A percentile compares a stretch with the other conserved stretches of the same genome.
Conservation (phyloP, 64 coral and sea anemone genomes). For the Dendronephthya gigantea region DNA sequence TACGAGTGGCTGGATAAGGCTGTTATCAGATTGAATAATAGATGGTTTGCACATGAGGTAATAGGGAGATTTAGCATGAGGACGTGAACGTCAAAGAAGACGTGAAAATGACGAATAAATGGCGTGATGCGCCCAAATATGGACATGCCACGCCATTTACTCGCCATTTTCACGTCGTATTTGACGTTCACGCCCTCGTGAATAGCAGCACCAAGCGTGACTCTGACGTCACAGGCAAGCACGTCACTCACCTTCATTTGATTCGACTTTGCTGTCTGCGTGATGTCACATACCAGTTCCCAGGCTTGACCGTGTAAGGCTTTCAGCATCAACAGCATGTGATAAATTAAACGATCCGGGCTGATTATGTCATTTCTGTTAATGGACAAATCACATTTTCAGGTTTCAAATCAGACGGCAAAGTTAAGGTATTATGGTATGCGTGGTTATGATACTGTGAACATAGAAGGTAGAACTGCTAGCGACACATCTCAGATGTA, state of each 20-base stretch:
- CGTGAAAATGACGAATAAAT: no score
- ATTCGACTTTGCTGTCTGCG: slow-evolving; percentile 61
- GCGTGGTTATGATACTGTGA: not conserved
- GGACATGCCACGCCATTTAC: no score
- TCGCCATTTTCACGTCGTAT: no score
- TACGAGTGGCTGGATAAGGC: not conserved
- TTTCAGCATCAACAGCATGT: slow-evolving; percentile 48
- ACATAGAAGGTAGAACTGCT: not conserved
- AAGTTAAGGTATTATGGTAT: not conserved
- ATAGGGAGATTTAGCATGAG: no score
- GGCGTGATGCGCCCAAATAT: no score
- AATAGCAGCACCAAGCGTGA: not conserved
- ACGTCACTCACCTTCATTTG: not conserved
- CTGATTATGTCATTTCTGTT: slow-evolving; percentile 65
- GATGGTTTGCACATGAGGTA: no score
- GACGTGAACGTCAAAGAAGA: no score
- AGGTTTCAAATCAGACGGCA: not conserved
- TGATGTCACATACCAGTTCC: slow-evolving; percentile 89
- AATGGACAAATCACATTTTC: not conserved
- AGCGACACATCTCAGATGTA: not conserved
- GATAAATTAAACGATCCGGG: slow-evolving; percentile 65
- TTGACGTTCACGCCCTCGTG: no score
- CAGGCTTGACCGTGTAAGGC: slow-evolving; percentile 56
- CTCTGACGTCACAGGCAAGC: no score
- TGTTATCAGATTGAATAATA: no score